These are phyloP conservation scores for Garrulus glandarius DNA, from an alignment of 2,797 vertebrate genomes.

Conservation along the genomic window DNA sequence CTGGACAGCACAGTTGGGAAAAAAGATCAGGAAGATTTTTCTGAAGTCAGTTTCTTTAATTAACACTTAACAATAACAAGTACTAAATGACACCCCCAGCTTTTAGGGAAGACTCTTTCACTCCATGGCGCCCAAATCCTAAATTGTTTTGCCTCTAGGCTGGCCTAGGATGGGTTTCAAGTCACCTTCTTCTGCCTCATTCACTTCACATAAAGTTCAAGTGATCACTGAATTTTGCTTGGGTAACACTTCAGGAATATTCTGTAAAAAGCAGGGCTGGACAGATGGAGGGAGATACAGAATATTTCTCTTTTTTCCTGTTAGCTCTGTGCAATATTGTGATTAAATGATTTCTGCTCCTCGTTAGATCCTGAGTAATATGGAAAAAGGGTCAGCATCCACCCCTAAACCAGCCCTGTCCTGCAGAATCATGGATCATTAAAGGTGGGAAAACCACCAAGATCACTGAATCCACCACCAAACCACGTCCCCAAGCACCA, in stretches of 20 bases:
- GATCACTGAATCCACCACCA: not conserved
- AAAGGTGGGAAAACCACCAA: not conserved
- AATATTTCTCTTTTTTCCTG: not conserved
- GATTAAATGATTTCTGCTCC: not conserved
- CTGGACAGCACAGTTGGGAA: too few relatives aligned
- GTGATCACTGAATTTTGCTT: not conserved
- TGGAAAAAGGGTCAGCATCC: not conserved
- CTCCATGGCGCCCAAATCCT: not conserved
- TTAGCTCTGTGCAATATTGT: not conserved
- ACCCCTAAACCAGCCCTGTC: not conserved
- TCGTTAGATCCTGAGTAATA: not conserved
- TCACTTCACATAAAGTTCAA: not conserved
- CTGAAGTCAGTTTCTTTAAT: too few relatives aligned
- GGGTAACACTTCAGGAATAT: not conserved
- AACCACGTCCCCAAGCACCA: not conserved
- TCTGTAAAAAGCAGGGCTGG: not conserved
- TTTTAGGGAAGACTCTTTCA: not conserved
- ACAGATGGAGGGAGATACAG: not conserved
- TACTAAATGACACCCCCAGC: too few relatives aligned
- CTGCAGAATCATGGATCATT: not conserved
- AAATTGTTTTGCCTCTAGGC: not conserved
- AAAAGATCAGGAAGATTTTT: too few relatives aligned
- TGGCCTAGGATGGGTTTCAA: not conserved
- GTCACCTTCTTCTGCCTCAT: not conserved
- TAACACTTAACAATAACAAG: too few relatives aligned